Evolutionary conservation across 1,140 invertebrate species (phyloP).

Genomic region (Trichonephila clavata): DNA sequence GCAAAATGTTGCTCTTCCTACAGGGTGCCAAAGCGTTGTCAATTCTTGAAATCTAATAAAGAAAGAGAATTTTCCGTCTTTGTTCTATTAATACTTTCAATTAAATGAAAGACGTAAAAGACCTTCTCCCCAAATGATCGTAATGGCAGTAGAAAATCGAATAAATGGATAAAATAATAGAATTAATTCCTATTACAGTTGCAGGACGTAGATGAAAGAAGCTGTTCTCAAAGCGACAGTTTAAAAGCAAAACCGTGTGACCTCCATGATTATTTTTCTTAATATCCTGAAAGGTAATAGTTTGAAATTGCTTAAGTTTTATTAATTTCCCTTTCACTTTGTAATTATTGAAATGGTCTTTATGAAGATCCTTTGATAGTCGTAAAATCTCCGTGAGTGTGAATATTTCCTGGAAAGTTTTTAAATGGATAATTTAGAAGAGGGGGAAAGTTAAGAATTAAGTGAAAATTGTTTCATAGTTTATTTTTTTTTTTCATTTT

Average conservation of each 20-base stretch:
- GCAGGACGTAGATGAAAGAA: neutral
- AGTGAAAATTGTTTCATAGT: no score
- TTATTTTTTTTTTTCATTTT: no score
- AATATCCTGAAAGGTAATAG: neutral
- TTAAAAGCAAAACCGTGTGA: neutral
- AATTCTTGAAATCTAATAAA: slow-evolving; percentile 8
- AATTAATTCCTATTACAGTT: neutral
- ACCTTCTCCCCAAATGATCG: neutral
- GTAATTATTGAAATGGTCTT: neutral
- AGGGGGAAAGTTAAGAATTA: no score
- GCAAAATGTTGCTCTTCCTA: neutral
- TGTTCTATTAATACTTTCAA: slow-evolving; percentile 32
- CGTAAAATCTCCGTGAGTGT: neutral
- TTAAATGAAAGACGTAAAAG: slow-evolving; percentile 11
- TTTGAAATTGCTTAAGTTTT: neutral
- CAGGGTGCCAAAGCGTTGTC: neutral
- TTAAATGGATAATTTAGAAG: no score
- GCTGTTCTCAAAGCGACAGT: neutral
- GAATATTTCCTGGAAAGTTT: no score
- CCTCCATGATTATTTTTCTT: neutral
- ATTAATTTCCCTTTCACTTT: neutral
- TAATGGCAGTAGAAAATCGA: slow-evolving; percentile 14
- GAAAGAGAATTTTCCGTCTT: slow-evolving; percentile 22
- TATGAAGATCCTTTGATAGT: neutral
- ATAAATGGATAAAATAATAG: neutral